Base-by-base conservation (phyloP, 1,140 invertebrate genomes). In the Drosophila yakuba region DNA sequence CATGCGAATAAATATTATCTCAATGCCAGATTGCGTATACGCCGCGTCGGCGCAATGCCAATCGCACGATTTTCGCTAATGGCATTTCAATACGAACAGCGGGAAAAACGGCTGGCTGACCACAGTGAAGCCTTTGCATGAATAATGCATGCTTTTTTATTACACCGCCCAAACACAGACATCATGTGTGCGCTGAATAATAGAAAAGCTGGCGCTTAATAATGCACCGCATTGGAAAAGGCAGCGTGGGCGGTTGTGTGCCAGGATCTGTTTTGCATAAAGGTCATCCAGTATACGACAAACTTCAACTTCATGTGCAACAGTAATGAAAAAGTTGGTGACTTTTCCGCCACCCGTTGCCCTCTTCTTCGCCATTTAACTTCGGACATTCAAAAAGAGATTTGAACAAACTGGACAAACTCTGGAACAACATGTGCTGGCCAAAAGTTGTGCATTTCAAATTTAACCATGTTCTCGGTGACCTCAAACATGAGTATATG, bases 111-210 rank as follows among this genome's bases (percentile, higher is more conserved):
- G 36, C 60, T 68, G 43, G 52, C 76, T 69, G 86, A 83, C 82
- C 82, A 61, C 82, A 86, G 56, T 63, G 57, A 60, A 77, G 63
- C 77, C 72, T 68, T 82, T 60, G 44, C 66, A 86, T 66, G 56
- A 83, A 86, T 88, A 73, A 75, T 75, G 61, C 69, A 86, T 71
- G 76, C 63, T 67, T 84, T 84, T 84, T 61, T 77, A 78, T 71
- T 71, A 58, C 52, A 71, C 67, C 69, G 10, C 28, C 44, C 62
- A 56, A 48, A 68, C 66, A 71, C 67, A 71, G 51, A 48, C 67
- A 72, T 68, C 52, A 55, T 38, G 23, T 78, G 47, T 38, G 55
- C 32, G 17, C 51, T 77, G 63, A 77, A 77, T 77, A 77, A 77
- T 78, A 71, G 39, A 77, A 39, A 44, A 56, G 56, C 41, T 57